phyloP scores from a whole-genome alignment of 2,797 vertebrate species.

The Tamandua tetradactyla region DNA sequence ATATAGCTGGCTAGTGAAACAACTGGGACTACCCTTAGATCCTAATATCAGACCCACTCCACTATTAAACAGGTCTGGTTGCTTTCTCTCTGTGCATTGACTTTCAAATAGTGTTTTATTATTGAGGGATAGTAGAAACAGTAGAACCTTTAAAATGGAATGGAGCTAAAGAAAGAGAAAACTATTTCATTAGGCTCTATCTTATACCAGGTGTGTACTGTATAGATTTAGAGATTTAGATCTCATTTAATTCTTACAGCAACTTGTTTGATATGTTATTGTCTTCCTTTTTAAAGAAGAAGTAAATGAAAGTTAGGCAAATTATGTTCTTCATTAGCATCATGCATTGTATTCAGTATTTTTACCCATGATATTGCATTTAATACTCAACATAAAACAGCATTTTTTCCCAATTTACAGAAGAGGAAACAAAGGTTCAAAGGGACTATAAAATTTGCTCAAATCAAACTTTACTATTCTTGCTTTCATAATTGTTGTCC shows the following conservation, averaged over 20 bases:
- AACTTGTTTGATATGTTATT: background rate
- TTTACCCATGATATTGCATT: background rate
- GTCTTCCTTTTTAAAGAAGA: background rate
- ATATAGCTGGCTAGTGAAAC: background rate
- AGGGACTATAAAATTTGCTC: background rate
- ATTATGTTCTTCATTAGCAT: background rate
- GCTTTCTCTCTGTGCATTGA: background rate
- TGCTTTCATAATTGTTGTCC: background rate
- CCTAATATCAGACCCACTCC: background rate
- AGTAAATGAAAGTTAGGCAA: background rate
- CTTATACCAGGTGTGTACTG: background rate
- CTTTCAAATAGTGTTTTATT: background rate
- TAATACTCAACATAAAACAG: background rate
- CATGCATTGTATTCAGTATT: background rate
- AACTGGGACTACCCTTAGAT: background rate
- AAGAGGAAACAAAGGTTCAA: background rate
- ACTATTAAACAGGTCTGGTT: background rate
- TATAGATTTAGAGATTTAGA: background rate
- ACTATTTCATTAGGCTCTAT: background rate
- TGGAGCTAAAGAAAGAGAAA: background rate
- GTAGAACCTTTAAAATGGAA: background rate
- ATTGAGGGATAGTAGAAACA: background rate
- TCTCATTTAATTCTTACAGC: background rate
- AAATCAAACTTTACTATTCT: background rate
- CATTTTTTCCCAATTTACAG: background rate